phyloP scores from a whole-genome alignment of 2,797 vertebrate species.

The Callimico goeldii region DNA sequence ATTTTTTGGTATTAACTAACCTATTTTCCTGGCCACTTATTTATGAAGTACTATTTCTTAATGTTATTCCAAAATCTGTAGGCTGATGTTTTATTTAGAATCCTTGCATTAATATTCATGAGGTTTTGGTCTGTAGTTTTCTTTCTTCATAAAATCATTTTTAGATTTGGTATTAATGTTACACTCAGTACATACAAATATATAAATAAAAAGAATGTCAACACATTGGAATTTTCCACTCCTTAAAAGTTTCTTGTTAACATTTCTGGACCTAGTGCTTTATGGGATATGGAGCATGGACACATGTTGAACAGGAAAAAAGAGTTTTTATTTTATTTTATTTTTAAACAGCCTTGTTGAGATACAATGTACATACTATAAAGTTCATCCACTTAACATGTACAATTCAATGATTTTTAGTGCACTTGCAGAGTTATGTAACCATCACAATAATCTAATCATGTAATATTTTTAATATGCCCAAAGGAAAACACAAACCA shows the following conservation, averaged over 20 bases:
- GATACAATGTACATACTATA: not conserved
- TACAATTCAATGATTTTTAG: not conserved
- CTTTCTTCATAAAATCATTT: not conserved
- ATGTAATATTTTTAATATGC: not conserved
- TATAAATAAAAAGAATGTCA: not conserved
- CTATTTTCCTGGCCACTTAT: not conserved
- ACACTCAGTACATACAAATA: not conserved
- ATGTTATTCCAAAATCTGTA: not conserved
- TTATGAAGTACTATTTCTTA: not conserved
- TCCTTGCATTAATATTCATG: not conserved
- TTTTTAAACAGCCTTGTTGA: not conserved
- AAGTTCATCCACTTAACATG: not conserved
- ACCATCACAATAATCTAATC: not conserved
- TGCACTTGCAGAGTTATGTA: not conserved
- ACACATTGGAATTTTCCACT: not conserved
- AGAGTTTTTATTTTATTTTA: not conserved
- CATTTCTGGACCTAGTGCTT: not conserved
- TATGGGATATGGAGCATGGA: not conserved
- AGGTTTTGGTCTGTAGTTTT: not conserved
- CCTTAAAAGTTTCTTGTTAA: not conserved
- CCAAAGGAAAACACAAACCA: not conserved
- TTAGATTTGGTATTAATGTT: not conserved
- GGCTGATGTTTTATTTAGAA: not conserved
- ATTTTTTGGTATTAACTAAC: not conserved
- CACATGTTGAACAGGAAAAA: not conserved